These are phyloP conservation scores for Indicator maculatus DNA, from an alignment of 2,113 vertebrate genomes.

Conservation along the genomic window DNA sequence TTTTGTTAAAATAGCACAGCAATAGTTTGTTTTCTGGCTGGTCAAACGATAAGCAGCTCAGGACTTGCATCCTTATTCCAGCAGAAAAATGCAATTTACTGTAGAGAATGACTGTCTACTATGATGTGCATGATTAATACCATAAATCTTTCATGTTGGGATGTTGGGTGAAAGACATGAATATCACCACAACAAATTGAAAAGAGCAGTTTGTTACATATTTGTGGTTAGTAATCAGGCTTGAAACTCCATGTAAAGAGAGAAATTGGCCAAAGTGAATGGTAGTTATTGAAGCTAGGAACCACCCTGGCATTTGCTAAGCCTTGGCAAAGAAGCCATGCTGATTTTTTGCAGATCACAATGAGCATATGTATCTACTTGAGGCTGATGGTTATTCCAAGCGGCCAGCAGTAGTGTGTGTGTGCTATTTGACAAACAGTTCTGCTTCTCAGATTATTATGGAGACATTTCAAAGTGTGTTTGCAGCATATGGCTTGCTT, in stretches of 20 bases:
- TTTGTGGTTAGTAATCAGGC: background rate
- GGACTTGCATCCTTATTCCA: conserved; percentile 47
- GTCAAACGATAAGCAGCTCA: conserved; percentile 35
- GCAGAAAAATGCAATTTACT: conserved; percentile 38
- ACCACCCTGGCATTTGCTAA: background rate
- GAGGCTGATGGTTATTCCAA: conserved; percentile 52
- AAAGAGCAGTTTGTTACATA: conserved; percentile 27
- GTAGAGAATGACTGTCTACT: conserved; percentile 48
- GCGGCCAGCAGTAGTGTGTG: conserved; percentile 32
- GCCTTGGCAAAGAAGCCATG: conserved; percentile 26
- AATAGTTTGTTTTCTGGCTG: conserved; percentile 38
- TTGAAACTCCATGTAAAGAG: background rate
- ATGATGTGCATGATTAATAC: conserved; percentile 49
- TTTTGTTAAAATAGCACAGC: conserved; percentile 46
- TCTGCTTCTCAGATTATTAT: conserved; percentile 24
- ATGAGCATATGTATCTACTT: conserved; percentile 51
- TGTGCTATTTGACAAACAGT: conserved; percentile 46
- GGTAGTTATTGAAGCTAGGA: conserved; percentile 12
- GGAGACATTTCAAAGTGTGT: conserved; percentile 54
- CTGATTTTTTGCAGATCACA: conserved; percentile 40
- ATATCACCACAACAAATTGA: conserved; percentile 15
- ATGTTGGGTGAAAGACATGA: conserved; percentile 28
- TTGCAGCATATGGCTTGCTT: conserved; percentile 53
- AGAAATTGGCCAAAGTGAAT: background rate
- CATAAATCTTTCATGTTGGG: conserved; percentile 43